Evolutionary conservation across 2,888 invertebrate species (phyloP).

Genomic region (Syritta pipiens): DNA sequence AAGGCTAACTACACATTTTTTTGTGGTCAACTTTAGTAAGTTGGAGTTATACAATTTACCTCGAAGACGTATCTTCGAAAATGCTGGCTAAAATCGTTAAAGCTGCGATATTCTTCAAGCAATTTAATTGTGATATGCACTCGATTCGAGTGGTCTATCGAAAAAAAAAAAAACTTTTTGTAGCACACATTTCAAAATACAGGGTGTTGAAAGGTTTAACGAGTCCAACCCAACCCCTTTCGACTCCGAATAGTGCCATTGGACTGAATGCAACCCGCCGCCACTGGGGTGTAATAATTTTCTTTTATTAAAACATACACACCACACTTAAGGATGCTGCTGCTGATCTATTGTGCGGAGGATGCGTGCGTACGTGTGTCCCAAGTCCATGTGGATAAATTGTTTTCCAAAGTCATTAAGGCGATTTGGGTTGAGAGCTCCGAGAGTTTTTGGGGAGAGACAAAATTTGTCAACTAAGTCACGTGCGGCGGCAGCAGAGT

Average conservation of each 20-base stretch:
- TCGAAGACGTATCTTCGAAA: no score
- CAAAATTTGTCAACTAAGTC: constrained; percentile 67
- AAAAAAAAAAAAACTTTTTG: no score
- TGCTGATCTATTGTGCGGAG: neutral
- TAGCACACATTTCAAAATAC: no score
- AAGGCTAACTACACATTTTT: no score
- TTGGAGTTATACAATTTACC: no score
- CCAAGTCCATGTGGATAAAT: constrained; percentile 48
- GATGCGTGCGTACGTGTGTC: constrained; percentile 11
- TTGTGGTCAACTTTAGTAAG: no score
- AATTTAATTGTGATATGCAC: no score
- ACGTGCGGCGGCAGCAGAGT: constrained; percentile 56
- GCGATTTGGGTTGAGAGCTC: constrained; percentile 46
- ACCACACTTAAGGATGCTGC: constrained; percentile 2
- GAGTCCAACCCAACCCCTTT: constrained; percentile 5
- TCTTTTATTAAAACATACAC: constrained; percentile 36
- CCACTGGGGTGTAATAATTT: constrained; percentile 36
- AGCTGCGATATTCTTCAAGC: no score
- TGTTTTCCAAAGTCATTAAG: constrained; percentile 67
- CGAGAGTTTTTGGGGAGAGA: constrained; percentile 53
- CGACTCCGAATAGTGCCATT: neutral
- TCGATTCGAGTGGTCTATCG: no score
- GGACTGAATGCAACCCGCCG: constrained; percentile 5
- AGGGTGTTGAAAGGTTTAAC: constrained; percentile 10
- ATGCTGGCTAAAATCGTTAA: no score